Evolutionary conservation across 2,888 invertebrate species (phyloP).

Genomic region (Agrochola circellaris): DNA sequence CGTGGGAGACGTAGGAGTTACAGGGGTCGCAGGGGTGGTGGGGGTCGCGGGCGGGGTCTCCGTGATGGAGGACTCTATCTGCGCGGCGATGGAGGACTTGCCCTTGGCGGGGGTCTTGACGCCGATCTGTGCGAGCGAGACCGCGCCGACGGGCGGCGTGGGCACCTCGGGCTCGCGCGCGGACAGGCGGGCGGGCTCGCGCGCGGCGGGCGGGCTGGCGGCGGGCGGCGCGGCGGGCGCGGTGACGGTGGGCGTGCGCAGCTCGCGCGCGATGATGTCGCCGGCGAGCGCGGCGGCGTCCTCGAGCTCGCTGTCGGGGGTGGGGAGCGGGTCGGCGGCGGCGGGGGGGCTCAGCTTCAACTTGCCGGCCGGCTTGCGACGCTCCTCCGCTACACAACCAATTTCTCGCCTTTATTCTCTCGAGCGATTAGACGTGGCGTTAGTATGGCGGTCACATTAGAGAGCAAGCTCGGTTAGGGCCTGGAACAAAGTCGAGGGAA

Average conservation of each 20-base stretch:
- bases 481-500: constrained; percentile 91
- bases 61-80: constrained; percentile 84
- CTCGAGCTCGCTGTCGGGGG: constrained; percentile 89
- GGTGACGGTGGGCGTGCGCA: constrained; percentile 80
- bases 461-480: constrained; percentile 91
- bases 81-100: constrained; percentile 82
- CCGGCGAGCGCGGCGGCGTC: constrained; percentile 88
- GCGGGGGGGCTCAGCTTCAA: constrained; percentile 84
- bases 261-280: constrained; percentile 88
- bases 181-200: constrained; percentile 76
- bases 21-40: constrained; percentile 48
- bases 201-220: constrained; percentile 76
- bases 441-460: constrained; percentile 91
- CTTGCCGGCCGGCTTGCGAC: constrained; percentile 87
- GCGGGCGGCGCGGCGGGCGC: constrained; percentile 82
- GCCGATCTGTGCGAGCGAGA: constrained; percentile 89
- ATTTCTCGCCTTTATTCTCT: constrained; percentile 88
- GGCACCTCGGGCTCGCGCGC: constrained; percentile 84
- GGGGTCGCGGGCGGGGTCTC: constrained; percentile 66
- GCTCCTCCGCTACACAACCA: constrained; percentile 90
- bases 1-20: constrained; percentile 67
- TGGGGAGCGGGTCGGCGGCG: constrained; percentile 84
- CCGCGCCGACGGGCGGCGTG: constrained; percentile 88
- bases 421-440: constrained; percentile 88
- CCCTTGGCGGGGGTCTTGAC: constrained; percentile 79